Evolutionary conservation across 1,140 invertebrate genomes (phyloP).

Genomic region (Diprion similis): DNA sequence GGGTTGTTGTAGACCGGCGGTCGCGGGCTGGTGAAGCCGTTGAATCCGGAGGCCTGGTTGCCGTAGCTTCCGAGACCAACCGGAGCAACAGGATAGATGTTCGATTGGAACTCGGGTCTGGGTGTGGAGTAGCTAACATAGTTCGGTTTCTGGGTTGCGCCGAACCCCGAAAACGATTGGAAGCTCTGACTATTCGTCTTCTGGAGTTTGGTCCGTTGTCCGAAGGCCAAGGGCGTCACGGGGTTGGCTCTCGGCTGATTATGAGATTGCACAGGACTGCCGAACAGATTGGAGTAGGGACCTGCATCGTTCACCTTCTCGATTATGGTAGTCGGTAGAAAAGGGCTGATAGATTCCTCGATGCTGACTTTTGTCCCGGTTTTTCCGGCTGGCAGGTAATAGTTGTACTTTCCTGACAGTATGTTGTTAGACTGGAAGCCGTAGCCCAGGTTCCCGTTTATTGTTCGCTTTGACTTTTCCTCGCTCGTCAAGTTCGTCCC

Average conservation of each 20-base stretch:
- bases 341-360: slow-evolving; percentile 57
- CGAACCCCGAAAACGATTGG: slow-evolving; percentile 28
- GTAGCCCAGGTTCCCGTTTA: slow-evolving; percentile 52
- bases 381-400: slow-evolving; percentile 56
- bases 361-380: slow-evolving; percentile 55
- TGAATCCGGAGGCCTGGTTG: slow-evolving; percentile 24
- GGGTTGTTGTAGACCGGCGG: neutral
- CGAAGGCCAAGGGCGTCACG: slow-evolving; percentile 31
- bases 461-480: slow-evolving; percentile 54
- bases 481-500: slow-evolving; percentile 38
- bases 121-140: neutral
- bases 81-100: neutral
- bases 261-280: neutral
- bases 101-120: slow-evolving; percentile 26
- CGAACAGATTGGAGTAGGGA: neutral
- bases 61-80: slow-evolving; percentile 22
- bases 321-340: slow-evolving; percentile 53
- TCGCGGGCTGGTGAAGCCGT: slow-evolving; percentile 18
- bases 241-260: neutral
- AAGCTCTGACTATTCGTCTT: slow-evolving; percentile 29
- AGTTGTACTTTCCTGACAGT: slow-evolving; percentile 48
- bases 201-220: slow-evolving; percentile 47
- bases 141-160: slow-evolving; percentile 20
- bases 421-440: slow-evolving; percentile 50
- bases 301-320: slow-evolving; percentile 32